A percentile compares a stretch with the other conserved stretches of the same genome.
Evolutionary conservation across 2,113 vertebrate species (phyloP).

Genomic region (Eulemur rufifrons): DNA sequence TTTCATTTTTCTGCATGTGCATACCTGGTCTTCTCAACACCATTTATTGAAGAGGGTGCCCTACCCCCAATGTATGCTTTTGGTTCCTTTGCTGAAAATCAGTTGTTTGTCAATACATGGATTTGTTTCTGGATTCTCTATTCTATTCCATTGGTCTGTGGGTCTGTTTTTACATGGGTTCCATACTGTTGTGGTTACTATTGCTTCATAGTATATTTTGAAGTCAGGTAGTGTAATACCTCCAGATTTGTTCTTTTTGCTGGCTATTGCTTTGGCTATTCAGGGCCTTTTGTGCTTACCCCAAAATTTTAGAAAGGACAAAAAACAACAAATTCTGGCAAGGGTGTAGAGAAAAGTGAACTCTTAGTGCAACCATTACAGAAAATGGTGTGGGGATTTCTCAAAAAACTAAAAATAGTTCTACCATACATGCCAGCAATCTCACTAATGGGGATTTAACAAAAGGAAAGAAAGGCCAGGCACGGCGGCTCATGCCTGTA

Average conservation of each 20-base stretch:
- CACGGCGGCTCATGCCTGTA: too few species aligned
- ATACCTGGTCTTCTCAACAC: background rate
- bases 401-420: background rate
- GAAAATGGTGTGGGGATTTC: background rate
- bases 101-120: background rate
- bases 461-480: background rate
- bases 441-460: background rate
- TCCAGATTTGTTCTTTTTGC: background rate
- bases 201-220: background rate
- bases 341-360: background rate
- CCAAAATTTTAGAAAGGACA: background rate
- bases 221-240: background rate
- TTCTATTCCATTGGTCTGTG: background rate
- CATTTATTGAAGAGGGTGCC: background rate
- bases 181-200: background rate
- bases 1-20: background rate
- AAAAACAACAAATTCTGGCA: background rate
- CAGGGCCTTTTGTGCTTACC: background rate
- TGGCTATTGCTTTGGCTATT: background rate
- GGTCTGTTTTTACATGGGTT: background rate
- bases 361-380: background rate
- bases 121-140: background rate
- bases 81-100: background rate
- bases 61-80: background rate
- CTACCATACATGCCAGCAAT: background rate